phyloP scores from a whole-genome alignment of 2,888 invertebrate genomes.

The Carcina quercana region DNA sequence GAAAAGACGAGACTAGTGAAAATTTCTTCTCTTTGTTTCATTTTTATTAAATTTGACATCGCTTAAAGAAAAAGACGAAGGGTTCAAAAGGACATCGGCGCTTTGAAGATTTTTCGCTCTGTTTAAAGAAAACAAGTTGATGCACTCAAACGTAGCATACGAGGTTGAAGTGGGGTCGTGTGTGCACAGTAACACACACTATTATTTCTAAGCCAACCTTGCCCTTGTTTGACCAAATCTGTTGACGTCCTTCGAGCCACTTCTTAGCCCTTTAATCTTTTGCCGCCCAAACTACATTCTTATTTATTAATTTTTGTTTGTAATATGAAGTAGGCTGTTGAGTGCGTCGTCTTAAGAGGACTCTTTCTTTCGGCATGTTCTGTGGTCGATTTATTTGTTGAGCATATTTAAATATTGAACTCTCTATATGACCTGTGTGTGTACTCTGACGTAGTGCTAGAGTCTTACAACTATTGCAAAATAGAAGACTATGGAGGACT shows the following conservation, averaged over 20 bases:
- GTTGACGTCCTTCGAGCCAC: constrained; percentile 42
- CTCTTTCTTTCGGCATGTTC: constrained; percentile 15
- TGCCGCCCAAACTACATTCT: constrained; percentile 44
- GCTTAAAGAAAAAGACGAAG: background rate
- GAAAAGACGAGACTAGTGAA: no score
- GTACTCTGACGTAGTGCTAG: no score
- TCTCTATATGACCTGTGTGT: no score
- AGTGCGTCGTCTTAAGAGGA: constrained; percentile 24
- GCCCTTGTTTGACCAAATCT: constrained; percentile 63
- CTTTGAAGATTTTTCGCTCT: constrained; percentile 31
- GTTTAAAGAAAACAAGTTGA: constrained; percentile 66
- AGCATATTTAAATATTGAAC: constrained; percentile 2
- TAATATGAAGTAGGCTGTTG: constrained; percentile 27
- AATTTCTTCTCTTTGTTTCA: no score
- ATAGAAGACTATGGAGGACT: no score
- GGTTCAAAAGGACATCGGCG: background rate
- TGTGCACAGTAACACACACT: constrained; percentile 66
- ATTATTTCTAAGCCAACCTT: constrained; percentile 68
- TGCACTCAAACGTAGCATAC: constrained; percentile 56
- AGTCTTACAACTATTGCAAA: no score
- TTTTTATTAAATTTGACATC: background rate
- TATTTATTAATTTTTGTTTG: constrained; percentile 39
- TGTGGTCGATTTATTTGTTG: constrained; percentile 2
- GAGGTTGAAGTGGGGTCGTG: constrained; percentile 54
- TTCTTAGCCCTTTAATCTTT: constrained; percentile 54